Evolutionary conservation across 2,113 vertebrate genomes (phyloP), one percentile per base, ranked within the genome.

Genomic region (Synodontis membranacea): DNA sequence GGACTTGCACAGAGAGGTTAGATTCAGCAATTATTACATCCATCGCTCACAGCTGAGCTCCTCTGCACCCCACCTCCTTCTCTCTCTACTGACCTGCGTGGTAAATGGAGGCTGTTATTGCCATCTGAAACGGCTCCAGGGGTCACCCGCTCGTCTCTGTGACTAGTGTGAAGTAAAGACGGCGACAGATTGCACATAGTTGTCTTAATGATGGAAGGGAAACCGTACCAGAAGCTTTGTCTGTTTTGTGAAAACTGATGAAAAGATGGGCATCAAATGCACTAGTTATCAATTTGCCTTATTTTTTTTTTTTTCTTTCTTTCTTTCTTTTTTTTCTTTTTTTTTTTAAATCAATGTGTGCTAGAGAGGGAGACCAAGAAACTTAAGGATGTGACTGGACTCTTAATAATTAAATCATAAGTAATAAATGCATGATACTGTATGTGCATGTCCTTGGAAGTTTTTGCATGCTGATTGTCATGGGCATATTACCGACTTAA

Each of bases 21-120:
- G 60, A 72, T 48, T 86, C 39, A 52, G 79, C 46, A 78, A 85
- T 56, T 82, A 84, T 80, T 76, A 84, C 52, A 62, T 78, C 85
- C 48, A 66, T 80, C 64, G 21, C 66, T 84, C 87, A 84, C 83
- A 88, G 76, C 86, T 81, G 86, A 82, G 85, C 79, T 75, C 14
- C 25, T 31, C n/a, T 46, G n/a, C 39, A 37, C 52, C 66, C 39
- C 42, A 44, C 37, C 10, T 64, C 6, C 28, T 28, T 42, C 48
- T 46, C 62, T 52, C 37, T 66, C 52, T n/a, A 75, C 19, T 72
- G 42, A 17, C 60, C 39, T 58, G 64, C 42, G 21, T 25, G 66
- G 37, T 60, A 86, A 78, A 85, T 66, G n/a, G 78, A 84, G 82
- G 60, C 58, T 50, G 46, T 44, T 86, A 81, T 81, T 84, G 79